Evolutionary conservation across 2,888 invertebrate genomes (phyloP).

Genomic region (Peribatodes rhomboidaria): DNA sequence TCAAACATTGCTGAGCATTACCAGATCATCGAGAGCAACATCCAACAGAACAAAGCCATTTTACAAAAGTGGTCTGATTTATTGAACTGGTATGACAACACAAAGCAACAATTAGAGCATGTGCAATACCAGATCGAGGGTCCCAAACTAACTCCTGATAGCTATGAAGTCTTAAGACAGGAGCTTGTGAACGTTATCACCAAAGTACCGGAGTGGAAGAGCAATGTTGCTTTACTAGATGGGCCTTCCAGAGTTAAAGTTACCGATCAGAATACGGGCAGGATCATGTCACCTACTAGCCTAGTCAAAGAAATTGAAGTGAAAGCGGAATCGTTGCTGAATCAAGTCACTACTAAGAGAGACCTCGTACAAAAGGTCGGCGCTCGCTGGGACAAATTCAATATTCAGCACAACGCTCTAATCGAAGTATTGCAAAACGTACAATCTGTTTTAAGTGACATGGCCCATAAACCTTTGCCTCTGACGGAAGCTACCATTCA

Average conservation of each 20-base stretch:
- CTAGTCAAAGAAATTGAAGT: constrained; percentile 91
- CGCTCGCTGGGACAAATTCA: constrained; percentile 92
- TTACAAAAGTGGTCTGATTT: constrained; percentile 94
- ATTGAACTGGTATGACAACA: constrained; percentile 93
- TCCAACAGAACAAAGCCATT: constrained; percentile 90
- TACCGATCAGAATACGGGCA: constrained; percentile 89
- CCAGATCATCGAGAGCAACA: constrained; percentile 90
- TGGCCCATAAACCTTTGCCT: constrained; percentile 82
- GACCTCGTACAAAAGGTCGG: constrained; percentile 90
- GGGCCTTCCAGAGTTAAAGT: constrained; percentile 89
- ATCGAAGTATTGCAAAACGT: constrained; percentile 88
- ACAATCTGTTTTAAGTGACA: constrained; percentile 85
- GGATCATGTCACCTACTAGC: constrained; percentile 90
- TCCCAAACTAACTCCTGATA: constrained; percentile 90
- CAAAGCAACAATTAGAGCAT: constrained; percentile 92
- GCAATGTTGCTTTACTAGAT: constrained; percentile 89
- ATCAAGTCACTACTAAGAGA: constrained; percentile 89
- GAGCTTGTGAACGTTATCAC: constrained; percentile 90
- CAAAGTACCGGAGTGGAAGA: constrained; percentile 90
- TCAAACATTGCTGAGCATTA: constrained; percentile 92
- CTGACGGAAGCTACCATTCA: constrained; percentile 80
- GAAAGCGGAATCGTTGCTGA: constrained; percentile 89
- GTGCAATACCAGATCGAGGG: constrained; percentile 93
- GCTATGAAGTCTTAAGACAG: constrained; percentile 89
- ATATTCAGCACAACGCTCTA: constrained; percentile 90